Evolutionary conservation across 1,140 invertebrate species (phyloP).

Genomic region (Drosophila biarmipes): DNA sequence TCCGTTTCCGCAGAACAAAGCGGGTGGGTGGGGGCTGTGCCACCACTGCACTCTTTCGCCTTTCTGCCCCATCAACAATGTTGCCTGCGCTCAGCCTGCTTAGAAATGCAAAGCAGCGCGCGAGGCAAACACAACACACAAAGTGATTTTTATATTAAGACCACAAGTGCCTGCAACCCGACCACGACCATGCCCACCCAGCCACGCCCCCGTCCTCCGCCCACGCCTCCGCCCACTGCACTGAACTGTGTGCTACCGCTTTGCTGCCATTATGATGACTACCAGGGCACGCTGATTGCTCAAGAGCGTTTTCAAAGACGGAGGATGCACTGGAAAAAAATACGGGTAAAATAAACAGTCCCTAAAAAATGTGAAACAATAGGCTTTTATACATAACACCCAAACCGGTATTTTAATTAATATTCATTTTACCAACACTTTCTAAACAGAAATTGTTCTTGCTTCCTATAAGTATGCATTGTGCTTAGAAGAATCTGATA

Average conservation of each 20-base stretch:
- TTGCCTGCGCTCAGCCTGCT: slow-evolving; percentile 58
- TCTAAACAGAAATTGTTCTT: too few species aligned
- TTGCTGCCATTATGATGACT: slow-evolving; percentile 82
- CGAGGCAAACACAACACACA: slow-evolving; percentile 79
- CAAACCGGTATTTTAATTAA: too few species aligned
- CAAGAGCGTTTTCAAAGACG: slow-evolving; percentile 45
- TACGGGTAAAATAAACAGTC: too few species aligned
- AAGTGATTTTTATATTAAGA: slow-evolving; percentile 84
- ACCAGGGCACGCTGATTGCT: slow-evolving; percentile 74
- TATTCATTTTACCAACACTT: too few species aligned
- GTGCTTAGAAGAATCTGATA: too few species aligned
- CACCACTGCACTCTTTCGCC: slow-evolving; percentile 36
- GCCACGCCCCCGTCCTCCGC: not conserved
- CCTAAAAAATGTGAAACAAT: too few species aligned
- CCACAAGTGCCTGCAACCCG: slow-evolving; percentile 70
- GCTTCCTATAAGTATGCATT: too few species aligned
- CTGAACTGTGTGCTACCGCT: slow-evolving; percentile 52
- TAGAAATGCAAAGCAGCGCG: slow-evolving; percentile 80
- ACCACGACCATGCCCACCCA: slow-evolving; percentile 32
- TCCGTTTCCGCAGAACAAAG: slow-evolving; percentile 59
- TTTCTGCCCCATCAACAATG: slow-evolving; percentile 66
- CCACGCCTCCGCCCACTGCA: not conserved
- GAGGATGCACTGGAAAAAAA: not conserved
- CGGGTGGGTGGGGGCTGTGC: not conserved
- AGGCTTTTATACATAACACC: too few species aligned